Conservation (phyloP, 2,113 vertebrate species). For the Chrysemys picta region DNA sequence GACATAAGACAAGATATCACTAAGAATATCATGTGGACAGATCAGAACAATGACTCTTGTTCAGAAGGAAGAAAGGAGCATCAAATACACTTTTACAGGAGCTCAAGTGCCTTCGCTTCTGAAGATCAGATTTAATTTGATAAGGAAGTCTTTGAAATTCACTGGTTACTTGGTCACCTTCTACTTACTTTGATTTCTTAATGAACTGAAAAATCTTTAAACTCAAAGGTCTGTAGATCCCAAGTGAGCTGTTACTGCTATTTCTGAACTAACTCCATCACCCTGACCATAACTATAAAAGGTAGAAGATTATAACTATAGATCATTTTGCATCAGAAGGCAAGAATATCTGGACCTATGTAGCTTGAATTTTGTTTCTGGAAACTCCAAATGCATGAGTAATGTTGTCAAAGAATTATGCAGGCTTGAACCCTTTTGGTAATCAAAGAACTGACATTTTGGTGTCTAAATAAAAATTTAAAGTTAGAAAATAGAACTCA, state of each 20-base stretch:
- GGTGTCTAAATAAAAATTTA: conserved; percentile 19
- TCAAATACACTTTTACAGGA: neutral
- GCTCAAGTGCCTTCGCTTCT: neutral
- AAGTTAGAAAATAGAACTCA: neutral
- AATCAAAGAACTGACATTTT: neutral
- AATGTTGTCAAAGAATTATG: neutral
- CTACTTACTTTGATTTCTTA: conserved; percentile 47
- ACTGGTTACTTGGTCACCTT: conserved; percentile 50
- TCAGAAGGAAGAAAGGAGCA: accelerated
- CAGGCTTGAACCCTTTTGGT: neutral
- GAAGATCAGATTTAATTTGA: conserved; percentile 8
- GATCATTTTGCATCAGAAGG: conserved; percentile 7
- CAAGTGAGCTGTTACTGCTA: neutral
- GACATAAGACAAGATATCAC: neutral
- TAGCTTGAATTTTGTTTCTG: neutral
- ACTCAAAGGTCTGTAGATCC: conserved; percentile 43
- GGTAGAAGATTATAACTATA: neutral
- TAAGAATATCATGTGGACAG: accelerated
- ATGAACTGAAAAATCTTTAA: conserved; percentile 52
- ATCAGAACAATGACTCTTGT: accelerated
- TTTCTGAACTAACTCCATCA: neutral
- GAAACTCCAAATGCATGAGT: neutral
- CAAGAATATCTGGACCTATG: accelerated
- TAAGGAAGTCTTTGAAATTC: conserved; percentile 17
- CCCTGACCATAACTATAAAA: neutral